Base-by-base conservation (phyloP, 2,888 invertebrate genomes). In the Neoaliturus tenellus region DNA sequence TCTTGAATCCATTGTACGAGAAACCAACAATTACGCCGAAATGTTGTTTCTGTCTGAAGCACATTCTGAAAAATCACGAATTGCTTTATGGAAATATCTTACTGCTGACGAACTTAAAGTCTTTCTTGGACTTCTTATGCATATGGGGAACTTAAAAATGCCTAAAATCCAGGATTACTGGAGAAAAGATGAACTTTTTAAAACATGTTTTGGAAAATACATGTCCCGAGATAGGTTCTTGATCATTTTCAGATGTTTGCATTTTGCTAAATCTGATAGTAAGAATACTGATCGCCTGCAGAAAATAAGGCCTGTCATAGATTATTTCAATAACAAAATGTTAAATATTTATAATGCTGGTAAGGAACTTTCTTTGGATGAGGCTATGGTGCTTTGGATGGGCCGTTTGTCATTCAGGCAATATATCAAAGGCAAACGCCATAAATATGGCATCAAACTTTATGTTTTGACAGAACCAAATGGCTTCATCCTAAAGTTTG, bases 121-220 rank as follows among this genome's bases (percentile, higher is more conserved):
- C 1, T 85, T 85, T 58, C n/a, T 85, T 17, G 85, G 85, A 2
- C 31, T 85, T n/a, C 39, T 85, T 8, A 71, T 83, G 41, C 85
- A 85, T 71, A 85, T 83, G 41, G 85, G 85, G 2, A 83, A 83
- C 3, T 71, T 85, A 0, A 33, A 80, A 39, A 71, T 85, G 80
- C 80, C 80, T 69, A 69, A 80, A 20, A 35, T 85, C 0, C 80
- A 80, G 1, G 85, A 85, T 31, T 85, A 85, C 48, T 85, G 85
- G 85, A 83, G 55, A 8, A 41, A 28, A 8, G 55, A 85, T 5
- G 20, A 20, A 25, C 44, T 85, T 1, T 28, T 85, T 17, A 83
- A 78, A 48, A 55, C 75, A 4, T 31, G 25, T 35, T 83, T 83
- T 44, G 33, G 81, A 0, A 10, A 33, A 17, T 69, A 35, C 35